Evolutionary conservation across 2,888 invertebrate species (phyloP).

Genomic region (Drosophila tripunctata): DNA sequence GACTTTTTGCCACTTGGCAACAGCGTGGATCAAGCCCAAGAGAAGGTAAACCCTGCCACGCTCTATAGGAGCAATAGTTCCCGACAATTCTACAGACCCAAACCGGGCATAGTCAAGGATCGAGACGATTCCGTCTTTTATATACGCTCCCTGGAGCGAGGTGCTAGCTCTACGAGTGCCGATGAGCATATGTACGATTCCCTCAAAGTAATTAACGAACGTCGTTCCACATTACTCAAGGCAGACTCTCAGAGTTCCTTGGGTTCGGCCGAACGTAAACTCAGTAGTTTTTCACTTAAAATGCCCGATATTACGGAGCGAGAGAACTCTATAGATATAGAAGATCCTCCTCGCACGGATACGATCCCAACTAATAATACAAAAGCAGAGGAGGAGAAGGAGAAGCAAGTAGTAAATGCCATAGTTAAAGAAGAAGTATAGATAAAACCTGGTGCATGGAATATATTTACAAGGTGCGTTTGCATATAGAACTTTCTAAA

Average conservation of each 20-base stretch:
- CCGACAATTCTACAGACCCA: conserved; percentile 82
- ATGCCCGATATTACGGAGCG: conserved; percentile 74
- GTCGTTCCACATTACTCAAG: conserved; percentile 82
- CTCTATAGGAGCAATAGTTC: conserved; percentile 83
- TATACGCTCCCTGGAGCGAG: conserved; percentile 67
- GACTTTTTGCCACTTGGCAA: conserved; percentile 74
- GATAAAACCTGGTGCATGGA: conserved; percentile 31
- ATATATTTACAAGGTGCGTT: conserved; percentile 1
- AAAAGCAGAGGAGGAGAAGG: not conserved
- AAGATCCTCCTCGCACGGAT: conserved; percentile 39
- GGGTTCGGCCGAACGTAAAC: conserved; percentile 72
- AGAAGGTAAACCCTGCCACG: conserved; percentile 32
- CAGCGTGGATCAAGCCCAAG: conserved; percentile 31
- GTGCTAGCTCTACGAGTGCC: conserved; percentile 46
- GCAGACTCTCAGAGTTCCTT: conserved; percentile 82
- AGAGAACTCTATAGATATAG: conserved; percentile 66
- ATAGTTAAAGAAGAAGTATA: conserved; percentile 15
- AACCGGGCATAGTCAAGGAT: conserved; percentile 76
- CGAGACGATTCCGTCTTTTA: conserved; percentile 83
- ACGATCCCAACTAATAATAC: not conserved
- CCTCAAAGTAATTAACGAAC: conserved; percentile 83
- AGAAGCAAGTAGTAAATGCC: not conserved
- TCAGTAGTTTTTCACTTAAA: conserved; percentile 71
- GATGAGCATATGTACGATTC: conserved; percentile 83
- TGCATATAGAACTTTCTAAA: too few species aligned